Conservation (phyloP, 1,140 invertebrate species). For the Drosophila navojoa region DNA sequence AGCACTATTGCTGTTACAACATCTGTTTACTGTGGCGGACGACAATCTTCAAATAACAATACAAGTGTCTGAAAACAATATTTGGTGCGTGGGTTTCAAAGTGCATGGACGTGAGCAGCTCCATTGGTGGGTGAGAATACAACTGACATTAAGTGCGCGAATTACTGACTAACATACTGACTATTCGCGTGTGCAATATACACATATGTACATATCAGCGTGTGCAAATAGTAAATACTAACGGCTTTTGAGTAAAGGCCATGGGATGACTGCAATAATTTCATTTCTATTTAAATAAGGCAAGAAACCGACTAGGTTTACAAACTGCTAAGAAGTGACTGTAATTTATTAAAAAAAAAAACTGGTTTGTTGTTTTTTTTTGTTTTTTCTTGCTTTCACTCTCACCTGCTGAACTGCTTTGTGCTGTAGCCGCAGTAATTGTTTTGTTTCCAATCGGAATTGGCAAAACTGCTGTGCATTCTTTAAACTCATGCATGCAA, state of each 20-base stretch:
- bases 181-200: no score
- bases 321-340: constrained; percentile 47
- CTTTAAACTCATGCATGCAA: constrained; percentile 33
- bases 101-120: constrained; percentile 35
- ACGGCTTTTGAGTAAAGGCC: no score
- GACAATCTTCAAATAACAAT: constrained; percentile 55
- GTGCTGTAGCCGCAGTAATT: constrained; percentile 9
- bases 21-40: constrained; percentile 13
- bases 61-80: constrained; percentile 49
- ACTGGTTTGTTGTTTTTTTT: constrained; percentile 48
- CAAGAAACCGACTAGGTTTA: constrained; percentile 34
- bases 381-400: constrained; percentile 33
- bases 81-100: constrained; percentile 45
- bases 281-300: constrained; percentile 6
- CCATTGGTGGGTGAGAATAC: constrained; percentile 47
- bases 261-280: neutral
- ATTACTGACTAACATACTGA: neutral
- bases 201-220: constrained; percentile 1
- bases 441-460: constrained; percentile 1
- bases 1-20: constrained; percentile 19
- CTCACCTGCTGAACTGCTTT: constrained; percentile 17
- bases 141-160: constrained; percentile 10
- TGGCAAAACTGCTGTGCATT: constrained; percentile 22
- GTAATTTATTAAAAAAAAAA: constrained; percentile 51
- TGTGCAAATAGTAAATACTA: constrained; percentile 8